Evolutionary conservation across 1,140 invertebrate genomes (phyloP).

Genomic region (Paraescarpia echinospica): DNA sequence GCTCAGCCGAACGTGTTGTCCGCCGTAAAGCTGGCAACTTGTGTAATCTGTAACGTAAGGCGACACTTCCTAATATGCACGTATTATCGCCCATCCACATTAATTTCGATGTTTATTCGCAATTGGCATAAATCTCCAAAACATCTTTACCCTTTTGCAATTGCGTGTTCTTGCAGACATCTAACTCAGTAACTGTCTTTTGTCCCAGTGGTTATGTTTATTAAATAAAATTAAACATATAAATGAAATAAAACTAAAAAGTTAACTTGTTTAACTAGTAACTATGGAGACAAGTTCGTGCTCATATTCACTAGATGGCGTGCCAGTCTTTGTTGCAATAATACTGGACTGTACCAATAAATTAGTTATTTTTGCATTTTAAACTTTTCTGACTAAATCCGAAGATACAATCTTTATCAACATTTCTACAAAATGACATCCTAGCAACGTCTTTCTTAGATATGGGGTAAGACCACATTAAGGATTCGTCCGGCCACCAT

Average conservation of each 20-base stretch:
- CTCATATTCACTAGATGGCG: background rate
- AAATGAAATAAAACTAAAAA: background rate
- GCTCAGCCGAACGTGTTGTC: background rate
- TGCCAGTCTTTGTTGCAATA: no score
- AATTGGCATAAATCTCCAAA: background rate
- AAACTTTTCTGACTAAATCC: no score
- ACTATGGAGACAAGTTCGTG: background rate
- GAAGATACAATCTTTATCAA: no score
- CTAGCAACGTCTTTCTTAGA: no score
- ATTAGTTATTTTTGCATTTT: no score
- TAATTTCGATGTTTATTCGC: background rate
- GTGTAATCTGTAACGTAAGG: background rate
- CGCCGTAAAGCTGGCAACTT: background rate
- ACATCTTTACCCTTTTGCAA: background rate
- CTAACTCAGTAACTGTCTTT: background rate
- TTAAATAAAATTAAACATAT: background rate
- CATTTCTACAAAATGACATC: no score
- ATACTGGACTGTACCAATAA: no score
- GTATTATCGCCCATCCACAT: background rate
- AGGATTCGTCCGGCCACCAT: no score
- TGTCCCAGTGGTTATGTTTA: background rate
- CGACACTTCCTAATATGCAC: background rate
- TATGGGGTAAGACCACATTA: no score
- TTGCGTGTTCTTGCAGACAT: background rate
- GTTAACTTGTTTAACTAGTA: background rate